These are phyloP conservation scores for Orthonevra nobilis DNA, from an alignment of 2,888 invertebrate species.

Conservation along the genomic window DNA sequence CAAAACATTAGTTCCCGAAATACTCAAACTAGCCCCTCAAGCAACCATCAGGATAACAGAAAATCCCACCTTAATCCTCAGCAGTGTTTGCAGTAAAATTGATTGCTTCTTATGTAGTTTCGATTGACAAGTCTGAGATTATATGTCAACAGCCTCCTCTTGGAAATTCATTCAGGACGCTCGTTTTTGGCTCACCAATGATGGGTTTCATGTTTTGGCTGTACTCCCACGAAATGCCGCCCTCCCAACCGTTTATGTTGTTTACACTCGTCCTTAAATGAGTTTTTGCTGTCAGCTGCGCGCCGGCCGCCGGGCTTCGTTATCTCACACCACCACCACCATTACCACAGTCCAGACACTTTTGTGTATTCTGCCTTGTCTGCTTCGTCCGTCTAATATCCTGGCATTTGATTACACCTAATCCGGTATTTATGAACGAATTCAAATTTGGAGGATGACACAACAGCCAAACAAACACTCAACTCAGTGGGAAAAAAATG, in stretches of 20 bases:
- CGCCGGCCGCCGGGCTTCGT: no score
- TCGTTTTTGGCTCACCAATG: no score
- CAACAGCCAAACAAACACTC: constrained; percentile 51
- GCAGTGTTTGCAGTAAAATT: constrained; percentile 9
- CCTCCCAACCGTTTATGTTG: constrained; percentile 2
- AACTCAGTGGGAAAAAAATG: constrained; percentile 5
- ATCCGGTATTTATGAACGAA: constrained; percentile 68
- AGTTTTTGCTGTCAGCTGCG: constrained; percentile 29
- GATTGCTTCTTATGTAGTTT: constrained; percentile 9
- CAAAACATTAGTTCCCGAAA: no score
- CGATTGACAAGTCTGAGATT: constrained; percentile 32
- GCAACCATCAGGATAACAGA: no score
- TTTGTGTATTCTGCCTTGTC: constrained; percentile 22
- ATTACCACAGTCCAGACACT: constrained; percentile 15
- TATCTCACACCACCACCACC: not conserved
- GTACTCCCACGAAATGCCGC: not conserved
- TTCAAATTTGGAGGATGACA: constrained; percentile 58
- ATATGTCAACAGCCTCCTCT: constrained; percentile 27
- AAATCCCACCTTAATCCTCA: no score
- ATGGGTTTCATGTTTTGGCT: not conserved
- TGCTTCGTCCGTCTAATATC: constrained; percentile 28
- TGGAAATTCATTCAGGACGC: no score
- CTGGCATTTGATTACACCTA: constrained; percentile 60
- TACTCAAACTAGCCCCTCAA: no score
- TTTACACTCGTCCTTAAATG: constrained; percentile 48